These are phyloP conservation scores for Seriola quinqueradiata DNA, from an alignment of 2,113 vertebrate genomes.

Conservation along the genomic window DNA sequence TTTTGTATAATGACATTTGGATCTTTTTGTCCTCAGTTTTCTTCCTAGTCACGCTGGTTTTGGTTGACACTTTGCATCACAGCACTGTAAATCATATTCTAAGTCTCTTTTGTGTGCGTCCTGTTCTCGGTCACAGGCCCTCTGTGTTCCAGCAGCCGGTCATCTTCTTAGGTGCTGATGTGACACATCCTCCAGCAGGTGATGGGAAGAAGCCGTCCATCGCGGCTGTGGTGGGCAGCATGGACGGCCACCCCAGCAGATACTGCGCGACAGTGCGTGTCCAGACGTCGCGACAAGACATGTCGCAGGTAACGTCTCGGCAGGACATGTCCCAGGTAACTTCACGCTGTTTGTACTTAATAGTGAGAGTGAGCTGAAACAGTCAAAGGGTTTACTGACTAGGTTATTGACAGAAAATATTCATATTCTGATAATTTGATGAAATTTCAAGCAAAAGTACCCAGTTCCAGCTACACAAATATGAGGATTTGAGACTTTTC, in stretches of 20 bases:
- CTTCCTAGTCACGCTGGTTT: too few species aligned
- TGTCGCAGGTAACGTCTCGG: conserved; percentile 84
- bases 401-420: too few species aligned
- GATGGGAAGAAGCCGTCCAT: conserved; percentile 99
- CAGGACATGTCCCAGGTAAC: conserved; percentile 93
- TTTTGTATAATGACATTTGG: not conserved
- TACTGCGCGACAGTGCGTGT: conserved; percentile 98
- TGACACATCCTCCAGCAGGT: conserved; percentile 96
- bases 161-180: conserved; percentile 97
- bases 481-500: too few species aligned
- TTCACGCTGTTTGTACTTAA: not conserved
- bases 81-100: too few species aligned
- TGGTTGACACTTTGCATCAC: too few species aligned
- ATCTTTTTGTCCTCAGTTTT: not conserved
- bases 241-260: conserved; percentile 97
- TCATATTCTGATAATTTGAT: too few species aligned
- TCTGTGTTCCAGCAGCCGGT: conserved; percentile 99
- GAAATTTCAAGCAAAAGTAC: too few species aligned
- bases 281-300: conserved; percentile 96
- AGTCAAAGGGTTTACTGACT: too few species aligned
- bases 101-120: not conserved
- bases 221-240: conserved; percentile 97
- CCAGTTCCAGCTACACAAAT: too few species aligned
- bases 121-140: conserved; percentile 84
- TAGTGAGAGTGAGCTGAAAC: not conserved